phyloP scores from a whole-genome alignment of 2,797 vertebrate genomes.

The Megaceryle alcyon region DNA sequence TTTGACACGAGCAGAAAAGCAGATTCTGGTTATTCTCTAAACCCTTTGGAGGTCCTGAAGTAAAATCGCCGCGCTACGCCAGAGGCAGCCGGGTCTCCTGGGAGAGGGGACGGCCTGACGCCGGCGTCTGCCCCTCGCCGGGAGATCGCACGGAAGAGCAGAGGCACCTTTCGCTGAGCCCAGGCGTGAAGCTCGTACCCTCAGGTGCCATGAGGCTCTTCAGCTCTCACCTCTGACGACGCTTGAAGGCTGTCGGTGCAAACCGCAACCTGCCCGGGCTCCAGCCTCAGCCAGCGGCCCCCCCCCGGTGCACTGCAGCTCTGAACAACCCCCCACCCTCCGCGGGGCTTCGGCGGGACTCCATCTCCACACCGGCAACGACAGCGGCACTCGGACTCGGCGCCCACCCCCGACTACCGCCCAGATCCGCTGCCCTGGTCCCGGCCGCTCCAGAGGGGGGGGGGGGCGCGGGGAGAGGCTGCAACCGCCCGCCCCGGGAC shows the following conservation, averaged over 20 bases:
- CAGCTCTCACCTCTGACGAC: neutral
- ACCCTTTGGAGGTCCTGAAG: rapidly evolving
- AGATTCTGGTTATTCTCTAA: neutral
- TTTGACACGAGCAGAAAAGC: rapidly evolving
- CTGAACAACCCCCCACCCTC: no score
- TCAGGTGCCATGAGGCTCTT: neutral
- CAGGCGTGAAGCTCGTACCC: neutral
- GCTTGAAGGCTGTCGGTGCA: rapidly evolving
- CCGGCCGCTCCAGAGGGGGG: neutral
- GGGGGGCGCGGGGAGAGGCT: neutral
- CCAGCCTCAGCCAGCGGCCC: neutral
- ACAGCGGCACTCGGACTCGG: neutral
- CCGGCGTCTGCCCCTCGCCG: neutral
- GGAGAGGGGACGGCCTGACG: neutral
- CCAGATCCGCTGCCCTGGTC: neutral
- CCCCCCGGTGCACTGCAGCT: neutral
- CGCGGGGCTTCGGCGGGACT: rapidly evolving
- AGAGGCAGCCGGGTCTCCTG: neutral
- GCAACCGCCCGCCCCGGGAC: neutral
- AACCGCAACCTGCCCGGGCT: neutral
- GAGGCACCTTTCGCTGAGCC: neutral
- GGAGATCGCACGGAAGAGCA: neutral
- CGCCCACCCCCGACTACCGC: neutral
- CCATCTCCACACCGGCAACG: rapidly evolving
- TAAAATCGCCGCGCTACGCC: rapidly evolving